These are phyloP conservation scores for Calephelis virginiensis DNA, from an alignment of 1,140 invertebrate genomes.

Conservation along the genomic window DNA sequence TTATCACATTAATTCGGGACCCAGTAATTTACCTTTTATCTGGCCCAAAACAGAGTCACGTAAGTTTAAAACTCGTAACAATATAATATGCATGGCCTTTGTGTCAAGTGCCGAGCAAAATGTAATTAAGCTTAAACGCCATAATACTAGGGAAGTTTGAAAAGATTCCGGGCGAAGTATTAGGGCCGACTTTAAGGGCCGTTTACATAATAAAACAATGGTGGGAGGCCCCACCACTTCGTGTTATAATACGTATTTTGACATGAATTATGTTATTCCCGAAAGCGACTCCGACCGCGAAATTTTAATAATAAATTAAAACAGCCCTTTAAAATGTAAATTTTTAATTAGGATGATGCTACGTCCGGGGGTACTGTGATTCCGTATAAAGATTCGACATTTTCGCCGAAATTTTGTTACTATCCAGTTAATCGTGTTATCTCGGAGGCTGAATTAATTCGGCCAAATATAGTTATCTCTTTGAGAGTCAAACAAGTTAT, in stretches of 20 bases:
- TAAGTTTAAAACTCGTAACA: slow-evolving; percentile 14
- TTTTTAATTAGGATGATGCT: slow-evolving; percentile 63
- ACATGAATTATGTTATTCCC: slow-evolving; percentile 59
- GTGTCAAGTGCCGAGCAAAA: slow-evolving; percentile 24
- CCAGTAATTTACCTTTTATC: background rate
- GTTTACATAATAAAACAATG: slow-evolving; percentile 68
- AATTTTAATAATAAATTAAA: slow-evolving; percentile 75
- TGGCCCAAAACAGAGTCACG: background rate
- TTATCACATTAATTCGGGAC: background rate
- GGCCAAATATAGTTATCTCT: slow-evolving; percentile 4
- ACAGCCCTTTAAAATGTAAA: slow-evolving; percentile 71
- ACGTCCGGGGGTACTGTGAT: slow-evolving; percentile 26
- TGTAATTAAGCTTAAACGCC: slow-evolving; percentile 52
- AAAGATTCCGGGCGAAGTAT: slow-evolving; percentile 55
- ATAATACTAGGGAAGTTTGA: slow-evolving; percentile 60
- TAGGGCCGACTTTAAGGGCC: slow-evolving; percentile 42
- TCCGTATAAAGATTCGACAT: slow-evolving; percentile 4
- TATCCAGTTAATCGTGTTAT: background rate
- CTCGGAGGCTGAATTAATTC: slow-evolving; percentile 1
- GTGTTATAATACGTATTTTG: slow-evolving; percentile 56
- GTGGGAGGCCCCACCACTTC: slow-evolving; percentile 29
- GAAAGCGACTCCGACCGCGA: slow-evolving; percentile 57
- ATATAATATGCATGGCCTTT: slow-evolving; percentile 17
- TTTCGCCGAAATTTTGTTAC: slow-evolving; percentile 3
- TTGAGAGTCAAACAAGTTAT: background rate